Evolutionary conservation across 2,888 invertebrate species (phyloP).

Genomic region (Nebria brevicollis): DNA sequence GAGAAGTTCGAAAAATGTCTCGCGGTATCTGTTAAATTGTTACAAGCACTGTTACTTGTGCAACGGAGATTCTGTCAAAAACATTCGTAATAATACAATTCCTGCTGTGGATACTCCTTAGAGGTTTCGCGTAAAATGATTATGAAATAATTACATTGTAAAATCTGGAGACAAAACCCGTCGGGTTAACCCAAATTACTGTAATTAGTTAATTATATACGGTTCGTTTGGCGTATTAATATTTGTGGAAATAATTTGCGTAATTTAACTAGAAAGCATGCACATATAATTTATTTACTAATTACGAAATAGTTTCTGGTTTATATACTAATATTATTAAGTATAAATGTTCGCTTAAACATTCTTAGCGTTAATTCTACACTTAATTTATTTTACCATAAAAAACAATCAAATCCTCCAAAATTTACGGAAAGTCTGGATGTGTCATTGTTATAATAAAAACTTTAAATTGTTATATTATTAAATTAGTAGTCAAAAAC

Average conservation of each 20-base stretch:
- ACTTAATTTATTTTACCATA: no score
- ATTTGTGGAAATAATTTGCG: slow-evolving; percentile 41
- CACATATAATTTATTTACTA: slow-evolving; percentile 34
- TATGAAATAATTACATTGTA: slow-evolving; percentile 43
- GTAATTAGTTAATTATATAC: slow-evolving; percentile 43
- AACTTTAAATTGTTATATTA: no score
- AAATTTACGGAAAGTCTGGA: no score
- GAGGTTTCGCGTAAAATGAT: slow-evolving; percentile 27
- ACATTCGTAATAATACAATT: background rate
- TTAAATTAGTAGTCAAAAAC: no score
- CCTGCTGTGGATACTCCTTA: background rate
- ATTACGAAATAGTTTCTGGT: background rate
- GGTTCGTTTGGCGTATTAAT: slow-evolving; percentile 39
- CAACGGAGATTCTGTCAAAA: background rate
- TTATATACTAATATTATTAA: no score
- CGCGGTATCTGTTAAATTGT: background rate
- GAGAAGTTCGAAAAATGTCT: background rate
- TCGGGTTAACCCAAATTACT: slow-evolving; percentile 30
- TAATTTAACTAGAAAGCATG: slow-evolving; percentile 34
- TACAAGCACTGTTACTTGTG: background rate
- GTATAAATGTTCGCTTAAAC: no score
- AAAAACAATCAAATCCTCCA: no score
- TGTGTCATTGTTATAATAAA: no score
- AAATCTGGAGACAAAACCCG: slow-evolving; percentile 42
- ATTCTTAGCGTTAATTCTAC: no score